Base-by-base conservation (phyloP, 2,888 invertebrate species). In the Tetanocera ferruginea region DNA sequence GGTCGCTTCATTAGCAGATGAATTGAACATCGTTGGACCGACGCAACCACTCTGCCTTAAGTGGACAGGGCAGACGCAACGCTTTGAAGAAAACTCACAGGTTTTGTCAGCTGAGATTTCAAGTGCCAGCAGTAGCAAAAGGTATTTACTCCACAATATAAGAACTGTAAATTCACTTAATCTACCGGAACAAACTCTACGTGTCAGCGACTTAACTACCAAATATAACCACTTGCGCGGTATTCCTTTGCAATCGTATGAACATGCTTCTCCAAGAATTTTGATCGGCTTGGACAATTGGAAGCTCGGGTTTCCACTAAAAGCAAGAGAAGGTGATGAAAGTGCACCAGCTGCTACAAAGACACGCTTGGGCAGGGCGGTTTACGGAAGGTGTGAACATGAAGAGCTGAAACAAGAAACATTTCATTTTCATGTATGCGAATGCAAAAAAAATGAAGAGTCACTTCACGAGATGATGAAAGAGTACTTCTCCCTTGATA, bases 401-500 rank as follows among this genome's bases (percentile, higher is more conserved):
- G 5, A 4, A 17, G 11, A 37, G 5, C 37, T 14, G 1, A 14
- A 2, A 25, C 43, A 31, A 66, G 43, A 3, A 57, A 77, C 25
- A 43, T 67, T 28, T 25, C 43, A 5, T 78, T 37, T 78, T 28
- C 78, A 78, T 37, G 8, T 37, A 8, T 8, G 37, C 37, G 37
- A 37, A 6, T 37, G 37, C 6, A 37, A 37, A 8, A 60, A 67
- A 2, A 43, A 66, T 0, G 76, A 11, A 1, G 37, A 3, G 1
- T 78, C 77, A n/a, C 19, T 80, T 19, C 57, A 79, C 2, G 37
- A 64, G 31, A 77, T 71, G 1, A 76, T 78, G 0, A 78, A 77
- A 37, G 55, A 72, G 19, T 78, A 78, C 55, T 77, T 78, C n/a
- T 79, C 77, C 19, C 43, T 80, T 4, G 80, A 82, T n/a, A 82